Conservation (phyloP, 2,113 vertebrate genomes). For the Nothocercus julius region DNA sequence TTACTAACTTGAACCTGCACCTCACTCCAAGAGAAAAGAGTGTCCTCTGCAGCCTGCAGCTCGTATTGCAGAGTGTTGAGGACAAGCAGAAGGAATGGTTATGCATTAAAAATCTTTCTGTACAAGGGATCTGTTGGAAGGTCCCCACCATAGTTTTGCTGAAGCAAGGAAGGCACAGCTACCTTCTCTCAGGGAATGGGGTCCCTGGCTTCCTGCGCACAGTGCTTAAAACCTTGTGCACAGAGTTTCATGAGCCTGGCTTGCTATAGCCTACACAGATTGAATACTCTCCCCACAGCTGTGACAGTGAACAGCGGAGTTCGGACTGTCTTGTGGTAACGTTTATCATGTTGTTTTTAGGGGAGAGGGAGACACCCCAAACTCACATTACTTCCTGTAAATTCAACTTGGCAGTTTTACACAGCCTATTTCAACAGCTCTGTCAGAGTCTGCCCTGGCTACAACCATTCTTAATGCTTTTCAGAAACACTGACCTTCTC, state of each 20-base stretch:
- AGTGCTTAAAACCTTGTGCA: not conserved
- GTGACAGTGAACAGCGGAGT: not conserved
- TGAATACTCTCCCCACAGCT: not conserved
- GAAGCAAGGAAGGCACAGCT: not conserved
- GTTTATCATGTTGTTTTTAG: not conserved
- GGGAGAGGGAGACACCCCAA: not conserved
- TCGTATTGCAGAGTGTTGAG: not conserved
- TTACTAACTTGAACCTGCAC: not conserved
- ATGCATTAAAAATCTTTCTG: not conserved
- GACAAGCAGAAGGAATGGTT: not conserved
- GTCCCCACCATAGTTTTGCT: not conserved
- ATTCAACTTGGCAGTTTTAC: not conserved
- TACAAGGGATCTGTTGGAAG: not conserved
- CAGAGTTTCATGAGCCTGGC: not conserved
- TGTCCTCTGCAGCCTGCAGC: not conserved
- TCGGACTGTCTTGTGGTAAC: not conserved
- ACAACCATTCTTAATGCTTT: not conserved
- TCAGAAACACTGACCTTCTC: not conserved
- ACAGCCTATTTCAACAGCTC: not conserved
- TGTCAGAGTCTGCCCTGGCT: not conserved
- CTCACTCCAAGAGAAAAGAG: not conserved
- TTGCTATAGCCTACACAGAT: not conserved
- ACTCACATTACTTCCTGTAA: not conserved
- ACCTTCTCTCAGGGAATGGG: not conserved
- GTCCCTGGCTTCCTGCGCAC: rapidly evolving